Conservation (phyloP, 2,888 invertebrate genomes). For the Heteromyza rotundicornis region DNA sequence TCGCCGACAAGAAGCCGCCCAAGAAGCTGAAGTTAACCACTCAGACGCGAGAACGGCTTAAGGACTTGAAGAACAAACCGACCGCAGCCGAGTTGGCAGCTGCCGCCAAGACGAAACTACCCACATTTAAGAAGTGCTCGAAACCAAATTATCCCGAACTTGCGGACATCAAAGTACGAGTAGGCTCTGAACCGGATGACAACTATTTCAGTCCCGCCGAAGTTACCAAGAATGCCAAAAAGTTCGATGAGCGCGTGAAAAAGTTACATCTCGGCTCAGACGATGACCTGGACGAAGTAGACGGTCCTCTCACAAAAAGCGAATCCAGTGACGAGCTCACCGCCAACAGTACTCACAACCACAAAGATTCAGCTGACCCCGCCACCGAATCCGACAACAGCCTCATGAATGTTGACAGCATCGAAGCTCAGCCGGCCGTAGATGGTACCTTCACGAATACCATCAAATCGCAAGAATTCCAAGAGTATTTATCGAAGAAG, state of each 20-base stretch:
- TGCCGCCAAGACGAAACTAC: constrained; percentile 36
- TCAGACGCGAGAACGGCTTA: constrained; percentile 42
- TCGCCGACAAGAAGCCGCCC: constrained; percentile 42
- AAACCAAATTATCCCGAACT: constrained; percentile 61
- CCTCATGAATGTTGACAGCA: constrained; percentile 12
- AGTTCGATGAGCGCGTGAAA: constrained; percentile 61
- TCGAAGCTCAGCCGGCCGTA: constrained; percentile 21
- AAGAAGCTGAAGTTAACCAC: constrained; percentile 37
- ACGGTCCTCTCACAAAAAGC: constrained; percentile 55
- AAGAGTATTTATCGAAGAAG: constrained; percentile 59
- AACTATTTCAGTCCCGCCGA: constrained; percentile 59
- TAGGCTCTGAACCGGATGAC: constrained; percentile 55
- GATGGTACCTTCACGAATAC: constrained; percentile 58
- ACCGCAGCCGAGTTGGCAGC: constrained; percentile 31
- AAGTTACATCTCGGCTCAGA: constrained; percentile 58
- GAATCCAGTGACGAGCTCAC: constrained; percentile 58
- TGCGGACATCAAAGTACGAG: constrained; percentile 59
- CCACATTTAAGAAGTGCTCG: constrained; percentile 57
- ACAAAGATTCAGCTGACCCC: constrained; percentile 10
- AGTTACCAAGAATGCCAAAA: constrained; percentile 61
- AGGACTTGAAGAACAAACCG: constrained; percentile 41
- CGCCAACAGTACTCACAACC: not conserved
- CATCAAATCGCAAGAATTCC: constrained; percentile 60
- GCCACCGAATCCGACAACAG: not conserved
- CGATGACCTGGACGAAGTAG: constrained; percentile 61